Evolutionary conservation across 2,797 vertebrate genomes (phyloP).

Genomic region (Merluccius polli): DNA sequence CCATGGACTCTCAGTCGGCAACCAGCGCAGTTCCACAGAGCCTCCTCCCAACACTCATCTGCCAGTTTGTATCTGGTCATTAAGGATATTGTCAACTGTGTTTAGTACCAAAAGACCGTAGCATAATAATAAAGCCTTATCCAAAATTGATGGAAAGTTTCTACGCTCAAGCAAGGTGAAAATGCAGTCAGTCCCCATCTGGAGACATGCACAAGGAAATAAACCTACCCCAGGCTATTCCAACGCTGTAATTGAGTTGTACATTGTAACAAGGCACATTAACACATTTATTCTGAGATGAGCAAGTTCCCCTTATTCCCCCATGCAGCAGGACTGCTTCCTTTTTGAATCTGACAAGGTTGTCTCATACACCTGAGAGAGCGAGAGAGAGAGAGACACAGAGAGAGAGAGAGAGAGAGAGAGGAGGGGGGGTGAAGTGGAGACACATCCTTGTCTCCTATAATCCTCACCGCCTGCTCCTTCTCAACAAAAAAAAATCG

Average conservation of each 20-base stretch:
- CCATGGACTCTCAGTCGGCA: too few relatives aligned
- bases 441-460: conserved; percentile 16
- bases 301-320: conserved; percentile 59
- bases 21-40: too few relatives aligned
- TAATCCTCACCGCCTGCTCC: conserved; percentile 52
- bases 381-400: conserved; percentile 18
- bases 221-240: conserved; percentile 47
- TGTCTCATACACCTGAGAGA: conserved; percentile 47
- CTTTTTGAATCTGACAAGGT: conserved; percentile 51
- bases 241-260: conserved; percentile 57
- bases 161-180: conserved; percentile 44
- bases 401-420: too few relatives aligned
- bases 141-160: conserved; percentile 59
- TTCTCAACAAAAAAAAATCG: conserved; percentile 48
- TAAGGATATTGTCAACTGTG: conserved; percentile 41
- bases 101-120: conserved; percentile 47
- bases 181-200: conserved; percentile 43
- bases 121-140: conserved; percentile 48
- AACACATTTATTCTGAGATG: conserved; percentile 40
- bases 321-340: conserved; percentile 47
- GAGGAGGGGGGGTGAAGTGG: neutral
- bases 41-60: too few relatives aligned
- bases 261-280: conserved; percentile 36
- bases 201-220: conserved; percentile 44
- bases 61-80: neutral